Conservation (phyloP, 2,113 vertebrate genomes). For the Heterocephalus glaber region DNA sequence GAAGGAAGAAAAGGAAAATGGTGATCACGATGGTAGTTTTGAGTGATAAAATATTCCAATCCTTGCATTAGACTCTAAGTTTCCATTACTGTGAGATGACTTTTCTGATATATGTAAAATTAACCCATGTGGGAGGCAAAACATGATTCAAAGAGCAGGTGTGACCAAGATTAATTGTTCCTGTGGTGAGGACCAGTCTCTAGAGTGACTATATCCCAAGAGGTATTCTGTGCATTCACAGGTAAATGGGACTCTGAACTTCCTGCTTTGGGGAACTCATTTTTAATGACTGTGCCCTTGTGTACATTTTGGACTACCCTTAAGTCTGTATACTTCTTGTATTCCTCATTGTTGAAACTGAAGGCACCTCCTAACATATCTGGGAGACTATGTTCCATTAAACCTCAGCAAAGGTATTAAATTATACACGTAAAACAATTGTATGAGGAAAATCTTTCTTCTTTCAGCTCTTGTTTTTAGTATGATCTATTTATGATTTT, state of each 20-base stretch:
- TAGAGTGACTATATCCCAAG: not conserved
- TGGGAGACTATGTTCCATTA: not conserved
- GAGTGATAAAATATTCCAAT: not conserved
- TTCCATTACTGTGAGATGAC: not conserved
- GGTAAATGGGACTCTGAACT: not conserved
- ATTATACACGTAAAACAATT: not conserved
- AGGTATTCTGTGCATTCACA: not conserved
- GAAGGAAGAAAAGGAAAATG: not conserved
- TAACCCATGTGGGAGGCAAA: not conserved
- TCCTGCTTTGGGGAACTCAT: not conserved
- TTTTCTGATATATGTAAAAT: not conserved
- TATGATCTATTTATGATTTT: not conserved
- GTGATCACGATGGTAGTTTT: not conserved
- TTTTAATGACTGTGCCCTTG: not conserved
- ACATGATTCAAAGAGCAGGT: not conserved
- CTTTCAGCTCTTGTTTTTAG: not conserved
- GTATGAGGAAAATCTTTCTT: not conserved
- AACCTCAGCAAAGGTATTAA: conserved; percentile 11
- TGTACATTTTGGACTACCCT: not conserved
- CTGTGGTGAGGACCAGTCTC: not conserved
- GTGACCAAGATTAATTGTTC: conserved; percentile 25
- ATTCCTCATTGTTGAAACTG: not conserved
- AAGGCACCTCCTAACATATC: not conserved
- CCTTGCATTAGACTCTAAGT: not conserved
- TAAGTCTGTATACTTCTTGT: not conserved